Conservation (phyloP, 2,113 vertebrate species). For the Sinocyclocheilus grahami region DNA sequence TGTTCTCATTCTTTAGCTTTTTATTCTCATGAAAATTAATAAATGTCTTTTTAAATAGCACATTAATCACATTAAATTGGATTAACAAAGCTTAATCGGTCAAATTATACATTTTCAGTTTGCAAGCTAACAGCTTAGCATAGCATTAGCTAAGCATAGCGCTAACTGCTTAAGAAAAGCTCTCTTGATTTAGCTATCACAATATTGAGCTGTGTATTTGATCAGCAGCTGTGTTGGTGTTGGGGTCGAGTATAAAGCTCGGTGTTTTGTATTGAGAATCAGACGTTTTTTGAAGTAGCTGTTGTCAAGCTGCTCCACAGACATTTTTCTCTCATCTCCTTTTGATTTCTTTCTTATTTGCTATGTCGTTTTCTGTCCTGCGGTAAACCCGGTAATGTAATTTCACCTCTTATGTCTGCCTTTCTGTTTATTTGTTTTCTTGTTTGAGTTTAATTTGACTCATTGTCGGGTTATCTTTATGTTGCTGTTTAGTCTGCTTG, state of each 20-base stretch:
- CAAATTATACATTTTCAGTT: background rate
- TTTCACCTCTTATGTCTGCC: background rate
- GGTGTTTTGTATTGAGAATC: slow-evolving; percentile 22
- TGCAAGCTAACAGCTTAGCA: slow-evolving; percentile 9
- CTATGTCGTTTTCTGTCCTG: background rate
- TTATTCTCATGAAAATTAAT: background rate
- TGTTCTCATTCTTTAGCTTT: background rate
- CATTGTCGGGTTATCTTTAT: background rate
- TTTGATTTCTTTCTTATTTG: slow-evolving; percentile 18
- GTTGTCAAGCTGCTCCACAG: background rate
- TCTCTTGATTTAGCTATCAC: background rate
- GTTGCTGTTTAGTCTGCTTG: slow-evolving; percentile 8
- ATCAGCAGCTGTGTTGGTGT: slow-evolving; percentile 12
- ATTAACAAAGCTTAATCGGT: background rate
- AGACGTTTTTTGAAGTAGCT: slow-evolving; percentile 3
- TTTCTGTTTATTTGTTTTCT: background rate
- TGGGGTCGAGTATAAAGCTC: background rate
- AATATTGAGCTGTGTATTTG: background rate
- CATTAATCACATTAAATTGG: background rate
- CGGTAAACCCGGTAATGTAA: background rate
- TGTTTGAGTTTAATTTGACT: background rate
- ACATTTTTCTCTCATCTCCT: background rate
- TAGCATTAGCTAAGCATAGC: background rate
- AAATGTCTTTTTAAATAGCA: background rate
- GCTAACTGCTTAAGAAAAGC: background rate